Evolutionary conservation across 2,113 vertebrate species (phyloP).

Genomic region (Conger conger): DNA sequence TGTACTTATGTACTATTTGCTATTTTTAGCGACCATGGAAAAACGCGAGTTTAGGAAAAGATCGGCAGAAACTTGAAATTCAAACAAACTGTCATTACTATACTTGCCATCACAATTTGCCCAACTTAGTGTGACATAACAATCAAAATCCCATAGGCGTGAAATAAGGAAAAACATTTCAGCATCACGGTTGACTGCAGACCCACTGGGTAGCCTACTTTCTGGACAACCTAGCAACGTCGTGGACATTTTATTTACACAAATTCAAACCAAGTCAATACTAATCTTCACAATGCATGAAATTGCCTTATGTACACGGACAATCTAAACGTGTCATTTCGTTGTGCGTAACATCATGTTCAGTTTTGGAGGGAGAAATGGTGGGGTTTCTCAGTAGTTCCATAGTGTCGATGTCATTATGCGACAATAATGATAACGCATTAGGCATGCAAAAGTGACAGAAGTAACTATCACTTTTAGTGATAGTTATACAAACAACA

Average conservation of each 20-base stretch:
- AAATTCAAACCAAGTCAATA: background rate
- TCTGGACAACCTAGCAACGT: background rate
- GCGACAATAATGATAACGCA: background rate
- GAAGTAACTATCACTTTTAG: background rate
- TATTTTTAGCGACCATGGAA: no score
- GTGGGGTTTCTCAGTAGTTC: background rate
- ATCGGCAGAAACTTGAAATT: background rate
- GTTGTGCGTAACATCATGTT: background rate
- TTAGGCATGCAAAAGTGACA: background rate
- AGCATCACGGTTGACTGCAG: background rate
- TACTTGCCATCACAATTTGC: background rate
- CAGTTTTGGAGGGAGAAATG: background rate
- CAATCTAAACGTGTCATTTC: background rate
- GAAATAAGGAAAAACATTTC: background rate
- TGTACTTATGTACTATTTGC: no score
- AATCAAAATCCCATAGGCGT: background rate
- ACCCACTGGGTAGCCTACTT: background rate
- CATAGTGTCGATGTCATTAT: background rate
- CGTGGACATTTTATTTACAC: background rate
- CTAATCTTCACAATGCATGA: background rate
- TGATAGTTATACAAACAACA: background rate
- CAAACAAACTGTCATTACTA: background rate
- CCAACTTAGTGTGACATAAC: background rate
- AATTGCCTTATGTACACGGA: background rate
- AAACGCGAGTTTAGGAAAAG: background rate